Percentiles rank a stretch among this genome's conserved stretches.
These are phyloP conservation scores for Drosophila sordidapex DNA, from an alignment of 2,888 invertebrate species.

Conservation along the genomic window DNA sequence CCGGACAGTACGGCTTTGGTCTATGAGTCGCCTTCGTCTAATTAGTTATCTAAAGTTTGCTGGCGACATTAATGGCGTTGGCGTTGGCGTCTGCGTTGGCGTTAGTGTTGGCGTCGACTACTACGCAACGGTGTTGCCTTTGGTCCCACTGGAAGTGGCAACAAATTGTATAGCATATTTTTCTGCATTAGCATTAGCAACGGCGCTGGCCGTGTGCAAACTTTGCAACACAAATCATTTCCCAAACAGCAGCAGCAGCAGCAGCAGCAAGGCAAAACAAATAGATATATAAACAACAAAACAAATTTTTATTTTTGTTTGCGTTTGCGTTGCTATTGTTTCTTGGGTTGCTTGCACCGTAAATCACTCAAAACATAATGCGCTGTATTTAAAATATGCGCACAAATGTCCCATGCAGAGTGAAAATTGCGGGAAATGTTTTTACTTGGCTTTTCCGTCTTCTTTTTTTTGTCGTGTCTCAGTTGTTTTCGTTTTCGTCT, in stretches of 20 bases:
- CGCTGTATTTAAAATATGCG: conserved; percentile 74
- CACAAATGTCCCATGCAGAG: conserved; percentile 57
- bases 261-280: conserved; percentile 19
- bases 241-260: conserved; percentile 5
- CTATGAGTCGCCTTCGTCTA: conserved; percentile 60
- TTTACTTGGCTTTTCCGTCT: conserved; percentile 31
- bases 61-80: conserved; percentile 71
- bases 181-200: conserved; percentile 45
- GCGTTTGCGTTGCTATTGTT: conserved; percentile 46
- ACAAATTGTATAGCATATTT: conserved; percentile 32
- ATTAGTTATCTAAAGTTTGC: conserved; percentile 78
- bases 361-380: conserved; percentile 77
- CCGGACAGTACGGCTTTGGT: conserved; percentile 18
- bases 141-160: conserved; percentile 11
- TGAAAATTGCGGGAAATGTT: conserved; percentile 49
- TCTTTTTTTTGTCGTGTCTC: neutral
- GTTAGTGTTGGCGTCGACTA: neutral
- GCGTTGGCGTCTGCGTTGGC: conserved; percentile 4
- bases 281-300: conserved; percentile 29
- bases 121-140: neutral
- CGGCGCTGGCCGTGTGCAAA: conserved; percentile 33
- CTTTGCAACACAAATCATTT: conserved; percentile 62
- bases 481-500: conserved; percentile 5
- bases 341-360: conserved; percentile 45
- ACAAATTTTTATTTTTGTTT: conserved; percentile 26